These are phyloP conservation scores for Mormyrus lacerda DNA, from an alignment of 2,113 vertebrate species.

Conservation along the genomic window DNA sequence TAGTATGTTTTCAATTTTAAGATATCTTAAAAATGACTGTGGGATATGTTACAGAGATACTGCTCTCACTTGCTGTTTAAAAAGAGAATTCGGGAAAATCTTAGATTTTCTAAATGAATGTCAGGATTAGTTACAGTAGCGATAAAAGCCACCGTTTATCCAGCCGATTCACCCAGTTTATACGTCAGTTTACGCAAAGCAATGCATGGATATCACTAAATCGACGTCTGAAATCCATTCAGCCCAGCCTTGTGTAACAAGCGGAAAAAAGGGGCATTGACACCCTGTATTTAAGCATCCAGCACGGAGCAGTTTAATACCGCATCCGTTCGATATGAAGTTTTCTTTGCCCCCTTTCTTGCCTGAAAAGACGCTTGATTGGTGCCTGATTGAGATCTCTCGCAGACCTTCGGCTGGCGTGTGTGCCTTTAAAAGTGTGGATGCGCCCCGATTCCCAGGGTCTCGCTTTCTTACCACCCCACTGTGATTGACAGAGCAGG, in stretches of 20 bases:
- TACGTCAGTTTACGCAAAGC: conserved; percentile 1
- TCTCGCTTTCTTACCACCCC: conserved; percentile 28
- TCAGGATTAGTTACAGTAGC: background rate
- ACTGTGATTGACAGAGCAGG: conserved; percentile 57
- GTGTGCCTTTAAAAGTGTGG: conserved; percentile 46
- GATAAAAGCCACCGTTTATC: background rate
- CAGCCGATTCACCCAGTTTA: background rate
- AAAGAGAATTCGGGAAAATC: background rate
- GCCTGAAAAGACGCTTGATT: conserved; percentile 11
- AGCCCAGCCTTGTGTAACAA: background rate
- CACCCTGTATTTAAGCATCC: conserved; percentile 1
- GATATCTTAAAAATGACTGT: background rate
- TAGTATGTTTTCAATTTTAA: background rate
- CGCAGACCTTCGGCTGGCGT: background rate
- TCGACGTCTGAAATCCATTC: conserved; percentile 9
- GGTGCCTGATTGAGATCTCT: conserved; percentile 27
- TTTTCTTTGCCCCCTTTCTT: background rate
- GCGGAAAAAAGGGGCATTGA: background rate
- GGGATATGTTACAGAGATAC: background rate
- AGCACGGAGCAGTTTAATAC: background rate
- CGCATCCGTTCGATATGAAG: background rate
- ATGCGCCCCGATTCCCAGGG: conserved; percentile 29
- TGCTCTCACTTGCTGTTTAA: background rate
- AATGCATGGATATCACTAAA: background rate
- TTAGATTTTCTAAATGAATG: background rate